A percentile compares a stretch with the other conserved stretches of the same genome.
phyloP scores from a whole-genome alignment of 1,140 invertebrate genomes.

The Zaprionus kolodkinae region DNA sequence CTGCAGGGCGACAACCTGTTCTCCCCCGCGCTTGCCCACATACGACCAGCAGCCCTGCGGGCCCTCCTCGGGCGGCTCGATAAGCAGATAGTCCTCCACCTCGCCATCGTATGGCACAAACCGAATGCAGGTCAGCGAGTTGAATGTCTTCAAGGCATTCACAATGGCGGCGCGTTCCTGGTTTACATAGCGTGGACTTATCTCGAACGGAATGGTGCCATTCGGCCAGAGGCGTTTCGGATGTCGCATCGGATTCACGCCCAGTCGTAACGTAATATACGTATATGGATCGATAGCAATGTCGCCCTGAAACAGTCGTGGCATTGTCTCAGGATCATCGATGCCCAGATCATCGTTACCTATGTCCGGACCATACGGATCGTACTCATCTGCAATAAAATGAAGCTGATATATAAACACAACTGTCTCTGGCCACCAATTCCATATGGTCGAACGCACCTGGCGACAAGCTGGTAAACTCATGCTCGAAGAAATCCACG shows the following conservation, averaged over 20 bases:
- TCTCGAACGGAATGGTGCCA: slow-evolving; percentile 89
- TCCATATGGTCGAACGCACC: slow-evolving; percentile 44
- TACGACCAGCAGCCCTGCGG: slow-evolving; percentile 93
- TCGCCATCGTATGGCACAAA: slow-evolving; percentile 88
- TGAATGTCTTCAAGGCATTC: slow-evolving; percentile 88
- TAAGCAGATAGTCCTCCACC: slow-evolving; percentile 89
- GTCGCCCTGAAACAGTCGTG: slow-evolving; percentile 89
- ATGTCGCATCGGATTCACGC: slow-evolving; percentile 86
- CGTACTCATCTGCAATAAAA: slow-evolving; percentile 57
- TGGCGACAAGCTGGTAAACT: slow-evolving; percentile 66
- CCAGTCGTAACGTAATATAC: slow-evolving; percentile 87
- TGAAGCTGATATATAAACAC: neutral
- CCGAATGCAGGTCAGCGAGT: slow-evolving; percentile 89
- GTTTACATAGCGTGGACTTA: slow-evolving; percentile 87
- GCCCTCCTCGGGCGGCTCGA: slow-evolving; percentile 88
- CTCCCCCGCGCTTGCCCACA: slow-evolving; percentile 88
- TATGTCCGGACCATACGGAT: slow-evolving; percentile 66
- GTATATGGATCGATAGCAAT: slow-evolving; percentile 86
- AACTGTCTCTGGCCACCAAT: neutral
- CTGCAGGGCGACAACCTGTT: slow-evolving; percentile 81
- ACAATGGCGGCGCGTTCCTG: slow-evolving; percentile 85
- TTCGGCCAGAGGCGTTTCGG: slow-evolving; percentile 88
- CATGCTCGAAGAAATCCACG: slow-evolving; percentile 81
- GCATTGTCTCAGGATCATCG: slow-evolving; percentile 88
- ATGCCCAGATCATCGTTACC: slow-evolving; percentile 67